Percentiles rank a stretch among this genome's conserved stretches.
Conservation (phyloP, 2,113 vertebrate species). For the Microcebus jonahi region DNA sequence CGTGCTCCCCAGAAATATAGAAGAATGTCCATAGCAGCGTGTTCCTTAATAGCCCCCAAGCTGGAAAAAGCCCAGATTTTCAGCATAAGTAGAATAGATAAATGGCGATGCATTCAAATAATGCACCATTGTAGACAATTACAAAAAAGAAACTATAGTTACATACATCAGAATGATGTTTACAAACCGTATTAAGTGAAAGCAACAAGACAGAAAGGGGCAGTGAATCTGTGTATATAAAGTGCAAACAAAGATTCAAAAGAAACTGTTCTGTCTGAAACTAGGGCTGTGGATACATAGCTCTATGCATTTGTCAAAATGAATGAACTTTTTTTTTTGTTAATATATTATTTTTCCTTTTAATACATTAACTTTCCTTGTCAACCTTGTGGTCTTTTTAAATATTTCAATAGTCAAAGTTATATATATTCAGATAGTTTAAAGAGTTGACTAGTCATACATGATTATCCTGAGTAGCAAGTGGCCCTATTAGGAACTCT, state of each 20-base stretch:
- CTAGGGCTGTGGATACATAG: background rate
- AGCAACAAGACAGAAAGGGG: background rate
- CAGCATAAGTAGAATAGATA: background rate
- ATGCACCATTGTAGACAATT: background rate
- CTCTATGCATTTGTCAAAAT: background rate
- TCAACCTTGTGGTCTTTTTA: background rate
- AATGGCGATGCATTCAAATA: background rate
- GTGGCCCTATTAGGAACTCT: background rate
- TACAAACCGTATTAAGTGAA: conserved; percentile 5
- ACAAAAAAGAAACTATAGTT: background rate
- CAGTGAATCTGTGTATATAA: background rate
- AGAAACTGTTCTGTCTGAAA: background rate
- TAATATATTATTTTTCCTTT: background rate
- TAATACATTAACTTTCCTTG: background rate
- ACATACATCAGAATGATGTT: background rate
- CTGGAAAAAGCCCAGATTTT: background rate
- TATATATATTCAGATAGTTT: background rate
- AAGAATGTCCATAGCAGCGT: background rate
- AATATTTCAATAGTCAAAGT: background rate
- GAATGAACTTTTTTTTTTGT: background rate
- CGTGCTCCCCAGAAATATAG: background rate
- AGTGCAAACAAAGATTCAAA: background rate
- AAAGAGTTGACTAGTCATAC: background rate
- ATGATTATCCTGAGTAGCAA: background rate
- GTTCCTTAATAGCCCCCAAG: background rate